These are phyloP conservation scores for Pseudomyrmex concolor DNA, from an alignment of 1,140 invertebrate genomes.

Conservation along the genomic window DNA sequence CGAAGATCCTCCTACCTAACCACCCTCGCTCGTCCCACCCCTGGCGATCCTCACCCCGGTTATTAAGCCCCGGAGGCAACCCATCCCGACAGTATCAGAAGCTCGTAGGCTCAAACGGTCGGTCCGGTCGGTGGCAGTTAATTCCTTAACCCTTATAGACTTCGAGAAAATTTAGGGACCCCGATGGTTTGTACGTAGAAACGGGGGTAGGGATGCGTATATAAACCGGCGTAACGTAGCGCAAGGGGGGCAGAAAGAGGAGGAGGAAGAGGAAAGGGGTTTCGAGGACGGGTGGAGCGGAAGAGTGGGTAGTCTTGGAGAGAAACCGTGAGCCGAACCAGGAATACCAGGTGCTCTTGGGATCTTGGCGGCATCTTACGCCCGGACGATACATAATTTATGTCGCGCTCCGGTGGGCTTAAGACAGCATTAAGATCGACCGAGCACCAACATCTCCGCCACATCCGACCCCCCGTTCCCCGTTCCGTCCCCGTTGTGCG, in stretches of 20 bases:
- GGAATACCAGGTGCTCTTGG: slow-evolving; percentile 85
- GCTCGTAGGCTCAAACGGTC: slow-evolving; percentile 68
- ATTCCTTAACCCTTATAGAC: slow-evolving; percentile 85
- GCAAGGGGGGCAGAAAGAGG: slow-evolving; percentile 50
- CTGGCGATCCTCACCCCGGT: slow-evolving; percentile 62
- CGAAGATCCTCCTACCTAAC: slow-evolving; percentile 63
- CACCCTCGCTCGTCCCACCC: slow-evolving; percentile 6
- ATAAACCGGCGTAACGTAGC: slow-evolving; percentile 53
- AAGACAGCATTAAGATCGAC: slow-evolving; percentile 85
- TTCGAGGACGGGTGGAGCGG: slow-evolving; percentile 50
- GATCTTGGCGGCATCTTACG: slow-evolving; percentile 84
- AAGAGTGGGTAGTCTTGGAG: slow-evolving; percentile 48
- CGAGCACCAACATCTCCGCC: slow-evolving; percentile 71
- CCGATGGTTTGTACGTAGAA: background rate
- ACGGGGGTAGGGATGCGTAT: slow-evolving; percentile 38
- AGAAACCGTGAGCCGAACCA: slow-evolving; percentile 66
- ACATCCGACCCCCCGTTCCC: slow-evolving; percentile 71
- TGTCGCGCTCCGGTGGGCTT: slow-evolving; percentile 83
- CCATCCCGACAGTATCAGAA: slow-evolving; percentile 65
- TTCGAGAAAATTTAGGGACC: slow-evolving; percentile 82
- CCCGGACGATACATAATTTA: slow-evolving; percentile 86
- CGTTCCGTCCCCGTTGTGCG: slow-evolving; percentile 31
- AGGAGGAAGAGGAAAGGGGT: slow-evolving; percentile 62
- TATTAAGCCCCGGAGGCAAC: slow-evolving; percentile 77
- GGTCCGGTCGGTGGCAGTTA: slow-evolving; percentile 74